A percentile compares a stretch with the other conserved stretches of the same genome.
phyloP scores from a whole-genome alignment of 2,888 invertebrate species.

The Phyllotreta cruciferae region DNA sequence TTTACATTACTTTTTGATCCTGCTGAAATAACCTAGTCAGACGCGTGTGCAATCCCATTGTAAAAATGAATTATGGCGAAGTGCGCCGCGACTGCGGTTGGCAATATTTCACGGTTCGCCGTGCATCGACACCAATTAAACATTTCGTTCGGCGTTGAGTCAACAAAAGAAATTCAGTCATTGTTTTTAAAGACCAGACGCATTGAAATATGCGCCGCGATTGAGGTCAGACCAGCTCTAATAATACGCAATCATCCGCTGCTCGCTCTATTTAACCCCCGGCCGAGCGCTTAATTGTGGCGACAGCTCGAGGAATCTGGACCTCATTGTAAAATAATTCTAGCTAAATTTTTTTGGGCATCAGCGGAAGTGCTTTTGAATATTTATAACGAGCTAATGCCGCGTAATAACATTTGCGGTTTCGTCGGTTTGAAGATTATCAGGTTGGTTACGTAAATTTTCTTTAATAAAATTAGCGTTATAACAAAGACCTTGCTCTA shows the following conservation, averaged over 20 bases:
- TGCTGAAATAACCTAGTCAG: neutral
- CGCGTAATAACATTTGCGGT: too few species aligned
- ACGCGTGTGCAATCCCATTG: neutral
- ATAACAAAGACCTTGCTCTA: too few species aligned
- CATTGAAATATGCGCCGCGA: neutral
- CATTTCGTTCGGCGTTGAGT: conserved; percentile 2
- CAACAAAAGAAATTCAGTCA: conserved; percentile 8
- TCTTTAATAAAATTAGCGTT: too few species aligned
- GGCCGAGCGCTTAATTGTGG: too few species aligned
- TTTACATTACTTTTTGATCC: too few species aligned
- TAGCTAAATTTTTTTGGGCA: too few species aligned
- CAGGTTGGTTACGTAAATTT: too few species aligned
- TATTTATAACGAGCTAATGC: too few species aligned
- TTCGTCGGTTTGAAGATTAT: too few species aligned
- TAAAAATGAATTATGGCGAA: conserved; percentile 3
- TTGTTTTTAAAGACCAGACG: conserved; percentile 12
- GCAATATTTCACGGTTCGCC: conserved; percentile 11
- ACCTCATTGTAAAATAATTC: too few species aligned
- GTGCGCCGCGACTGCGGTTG: conserved; percentile 8
- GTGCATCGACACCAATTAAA: conserved; percentile 7
- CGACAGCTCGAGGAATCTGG: too few species aligned
- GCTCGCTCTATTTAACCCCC: conserved; percentile 11
- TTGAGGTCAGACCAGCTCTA: conserved; percentile 8
- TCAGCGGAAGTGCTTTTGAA: too few species aligned
- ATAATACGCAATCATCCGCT: conserved; percentile 4